These are phyloP conservation scores for Lingula anatina DNA, from an alignment of 2,888 invertebrate species.

Conservation along the genomic window DNA sequence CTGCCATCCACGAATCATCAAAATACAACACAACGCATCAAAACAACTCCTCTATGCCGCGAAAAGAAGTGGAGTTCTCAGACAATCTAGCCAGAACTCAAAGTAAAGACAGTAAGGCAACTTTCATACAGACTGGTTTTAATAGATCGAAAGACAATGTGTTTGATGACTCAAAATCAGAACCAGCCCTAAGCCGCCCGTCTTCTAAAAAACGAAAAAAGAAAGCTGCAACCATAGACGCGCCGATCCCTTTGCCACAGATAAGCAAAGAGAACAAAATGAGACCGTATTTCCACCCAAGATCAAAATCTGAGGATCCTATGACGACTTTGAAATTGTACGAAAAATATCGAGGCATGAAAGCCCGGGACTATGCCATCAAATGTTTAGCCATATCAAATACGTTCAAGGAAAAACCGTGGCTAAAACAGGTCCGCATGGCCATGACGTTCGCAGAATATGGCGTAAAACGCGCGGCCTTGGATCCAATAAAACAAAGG, in stretches of 20 bases:
- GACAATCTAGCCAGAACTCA: too few relatives aligned
- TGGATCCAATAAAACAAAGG: too few relatives aligned
- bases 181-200: constrained; percentile 22
- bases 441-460: constrained; percentile 41
- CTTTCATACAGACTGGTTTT: too few relatives aligned
- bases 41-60: too few relatives aligned
- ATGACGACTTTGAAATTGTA: constrained; percentile 32
- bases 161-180: too few relatives aligned
- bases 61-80: too few relatives aligned
- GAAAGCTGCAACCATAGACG: constrained; percentile 28
- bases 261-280: constrained; percentile 30
- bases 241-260: constrained; percentile 34
- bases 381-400: constrained; percentile 47
- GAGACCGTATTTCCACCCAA: constrained; percentile 39
- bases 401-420: constrained; percentile 47
- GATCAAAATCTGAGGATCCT: constrained; percentile 29
- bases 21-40: too few relatives aligned
- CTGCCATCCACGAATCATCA: too few relatives aligned
- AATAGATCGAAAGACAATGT: too few relatives aligned
- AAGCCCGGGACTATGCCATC: constrained; percentile 43
- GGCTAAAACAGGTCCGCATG: constrained; percentile 46
- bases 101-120: too few relatives aligned
- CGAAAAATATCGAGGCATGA: constrained; percentile 34
- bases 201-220: constrained; percentile 5
- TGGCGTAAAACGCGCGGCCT: constrained; percentile 21